Evolutionary conservation across 2,888 invertebrate species (phyloP).

Genomic region (Pyrgus malvae): DNA sequence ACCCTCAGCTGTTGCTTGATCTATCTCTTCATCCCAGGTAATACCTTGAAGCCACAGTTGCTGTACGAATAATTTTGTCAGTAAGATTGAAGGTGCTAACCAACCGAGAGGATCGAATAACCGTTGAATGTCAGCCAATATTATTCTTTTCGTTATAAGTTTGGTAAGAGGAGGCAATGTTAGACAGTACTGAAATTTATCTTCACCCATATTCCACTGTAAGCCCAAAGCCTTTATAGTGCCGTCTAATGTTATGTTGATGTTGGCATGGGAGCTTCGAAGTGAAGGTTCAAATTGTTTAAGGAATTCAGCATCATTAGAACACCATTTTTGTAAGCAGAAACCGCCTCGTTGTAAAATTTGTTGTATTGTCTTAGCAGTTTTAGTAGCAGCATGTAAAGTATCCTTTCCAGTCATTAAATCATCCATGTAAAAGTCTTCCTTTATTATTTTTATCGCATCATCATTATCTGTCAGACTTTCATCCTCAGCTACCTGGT

Average conservation of each 20-base stretch:
- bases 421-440: constrained; percentile 30
- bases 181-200: constrained; percentile 29
- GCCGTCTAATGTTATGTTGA: constrained; percentile 24
- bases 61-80: constrained; percentile 35
- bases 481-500: neutral
- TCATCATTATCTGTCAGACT: neutral
- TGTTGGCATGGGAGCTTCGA: too few species aligned
- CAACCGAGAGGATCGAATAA: constrained; percentile 35
- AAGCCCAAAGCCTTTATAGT: constrained; percentile 32
- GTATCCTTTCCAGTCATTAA: neutral
- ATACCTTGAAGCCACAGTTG: constrained; percentile 28
- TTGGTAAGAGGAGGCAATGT: neutral
- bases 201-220: constrained; percentile 32
- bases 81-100: constrained; percentile 35
- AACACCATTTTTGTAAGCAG: constrained; percentile 27
- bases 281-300: neutral
- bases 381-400: neutral
- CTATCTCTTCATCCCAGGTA: constrained; percentile 5
- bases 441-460: neutral
- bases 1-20: neutral
- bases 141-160: neutral
- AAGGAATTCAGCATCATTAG: constrained; percentile 26
- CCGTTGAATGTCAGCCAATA: constrained; percentile 30
- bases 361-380: neutral
- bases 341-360: neutral